Base-by-base conservation (phyloP, 2,797 vertebrate genomes). In the Tapera naevia region DNA sequence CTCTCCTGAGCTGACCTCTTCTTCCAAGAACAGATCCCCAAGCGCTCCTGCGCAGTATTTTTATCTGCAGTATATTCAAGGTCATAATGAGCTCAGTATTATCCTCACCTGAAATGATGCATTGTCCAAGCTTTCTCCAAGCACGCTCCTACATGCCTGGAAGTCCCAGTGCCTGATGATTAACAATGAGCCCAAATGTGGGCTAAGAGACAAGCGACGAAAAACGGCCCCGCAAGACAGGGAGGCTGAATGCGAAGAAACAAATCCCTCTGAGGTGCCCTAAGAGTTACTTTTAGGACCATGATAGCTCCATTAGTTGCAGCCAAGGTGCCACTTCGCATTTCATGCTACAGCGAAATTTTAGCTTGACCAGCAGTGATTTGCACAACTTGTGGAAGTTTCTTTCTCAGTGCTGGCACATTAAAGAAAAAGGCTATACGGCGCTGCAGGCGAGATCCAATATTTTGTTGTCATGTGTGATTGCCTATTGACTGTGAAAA, bases 401-500 rank as follows among this genome's bases (percentile, higher is more conserved):
- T 95, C 86, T 89, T 94, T 72, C 94, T 89, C 80, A 7, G 74
- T 4, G 79, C 89, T 86, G 91, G 84, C 92, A 93, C 91, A 91
- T 91, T 85, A 94, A 94, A 89, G 88, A 27, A 92, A 96, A 95
- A 95, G 83, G 83, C 96, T 93, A 27, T 14, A 54, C 1, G 1
- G 94, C 17, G 28, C 95, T 84, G 82, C 74, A 66, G 96, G 95
- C 65, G 1, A 93, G 93, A 95, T 80, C 84, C 86, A 92, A 86
- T 90, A 93, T 82, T 95, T 82, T 83, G 82, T 92, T 97, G 93
- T 96, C 89, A 51, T 85, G 46, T 66, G 71, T 18, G 2, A 90
- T 93, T 93, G 89, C 88, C 66, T 94, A 95, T 88, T 89, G 95
- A 91, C 96, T 96, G 89, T 91, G 91, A 94, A 93, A 95, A 95